phyloP scores from a whole-genome alignment of 2,797 vertebrate genomes.

The Catamblyrhynchus diadema region DNA sequence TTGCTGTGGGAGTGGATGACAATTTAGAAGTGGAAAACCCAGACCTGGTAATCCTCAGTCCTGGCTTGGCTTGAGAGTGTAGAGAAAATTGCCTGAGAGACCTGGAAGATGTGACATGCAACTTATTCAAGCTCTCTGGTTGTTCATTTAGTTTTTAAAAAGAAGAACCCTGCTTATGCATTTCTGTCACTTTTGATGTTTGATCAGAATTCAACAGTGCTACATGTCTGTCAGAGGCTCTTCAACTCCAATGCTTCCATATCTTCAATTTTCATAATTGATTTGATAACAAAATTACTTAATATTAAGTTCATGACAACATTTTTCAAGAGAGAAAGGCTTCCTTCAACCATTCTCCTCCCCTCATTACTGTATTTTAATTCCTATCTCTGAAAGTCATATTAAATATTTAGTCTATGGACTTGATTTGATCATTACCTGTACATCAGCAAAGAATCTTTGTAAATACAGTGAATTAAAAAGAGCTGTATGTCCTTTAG shows the following conservation, averaged over 20 bases:
- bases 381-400: neutral
- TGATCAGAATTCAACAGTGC: constrained; percentile 21
- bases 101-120: neutral
- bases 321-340: neutral
- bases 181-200: constrained; percentile 42
- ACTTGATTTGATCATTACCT: neutral
- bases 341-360: neutral
- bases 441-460: neutral
- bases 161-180: neutral
- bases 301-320: neutral
- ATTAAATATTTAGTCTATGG: constrained; percentile 4
- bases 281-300: constrained; percentile 31
- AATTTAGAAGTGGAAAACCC: neutral
- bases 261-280: constrained; percentile 45
- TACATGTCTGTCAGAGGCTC: constrained; percentile 14
- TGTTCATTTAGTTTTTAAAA: neutral
- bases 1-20: neutral
- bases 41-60: neutral
- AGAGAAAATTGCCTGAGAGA: neutral
- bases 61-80: neutral
- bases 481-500: neutral
- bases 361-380: neutral
- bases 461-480: neutral
- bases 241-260: neutral
- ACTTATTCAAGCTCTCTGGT: neutral